A percentile compares a stretch with the other conserved stretches of the same genome.
phyloP scores from a whole-genome alignment of 2,113 vertebrate genomes.

The Pterophyllum scalare region DNA sequence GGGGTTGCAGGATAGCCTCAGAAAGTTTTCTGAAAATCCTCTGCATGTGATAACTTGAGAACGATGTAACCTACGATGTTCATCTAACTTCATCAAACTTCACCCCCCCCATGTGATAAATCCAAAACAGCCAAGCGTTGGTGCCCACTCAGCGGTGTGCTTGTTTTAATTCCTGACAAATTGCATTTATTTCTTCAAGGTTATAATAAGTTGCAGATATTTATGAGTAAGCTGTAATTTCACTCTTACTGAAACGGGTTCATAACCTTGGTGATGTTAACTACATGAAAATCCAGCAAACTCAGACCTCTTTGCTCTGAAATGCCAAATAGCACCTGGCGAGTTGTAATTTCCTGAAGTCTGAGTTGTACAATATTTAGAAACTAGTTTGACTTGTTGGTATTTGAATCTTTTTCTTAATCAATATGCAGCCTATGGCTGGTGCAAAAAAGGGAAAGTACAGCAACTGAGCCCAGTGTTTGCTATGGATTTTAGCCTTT shows the following conservation, averaged over 20 bases:
- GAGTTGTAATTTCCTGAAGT: neutral
- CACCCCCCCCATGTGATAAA: no score
- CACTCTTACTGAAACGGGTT: neutral
- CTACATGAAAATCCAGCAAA: neutral
- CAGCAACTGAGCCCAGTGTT: neutral
- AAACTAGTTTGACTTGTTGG: neutral
- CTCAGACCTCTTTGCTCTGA: neutral
- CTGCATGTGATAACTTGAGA: no score
- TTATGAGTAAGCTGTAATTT: neutral
- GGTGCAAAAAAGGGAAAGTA: neutral
- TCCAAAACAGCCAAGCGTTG: no score
- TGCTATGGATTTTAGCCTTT: neutral
- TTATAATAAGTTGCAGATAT: neutral
- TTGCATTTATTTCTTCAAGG: neutral
- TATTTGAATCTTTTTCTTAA: neutral
- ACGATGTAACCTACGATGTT: no score
- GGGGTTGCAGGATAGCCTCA: neutral
- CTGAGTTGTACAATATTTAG: constrained; percentile 7
- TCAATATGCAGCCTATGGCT: neutral
- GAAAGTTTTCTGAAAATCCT: neutral
- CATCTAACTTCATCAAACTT: no score
- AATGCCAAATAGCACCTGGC: constrained; percentile 7
- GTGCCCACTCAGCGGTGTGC: no score
- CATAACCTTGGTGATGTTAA: neutral
- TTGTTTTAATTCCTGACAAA: neutral